Conservation (phyloP, 2,113 vertebrate genomes). For the Zapus hudsonius region DNA sequence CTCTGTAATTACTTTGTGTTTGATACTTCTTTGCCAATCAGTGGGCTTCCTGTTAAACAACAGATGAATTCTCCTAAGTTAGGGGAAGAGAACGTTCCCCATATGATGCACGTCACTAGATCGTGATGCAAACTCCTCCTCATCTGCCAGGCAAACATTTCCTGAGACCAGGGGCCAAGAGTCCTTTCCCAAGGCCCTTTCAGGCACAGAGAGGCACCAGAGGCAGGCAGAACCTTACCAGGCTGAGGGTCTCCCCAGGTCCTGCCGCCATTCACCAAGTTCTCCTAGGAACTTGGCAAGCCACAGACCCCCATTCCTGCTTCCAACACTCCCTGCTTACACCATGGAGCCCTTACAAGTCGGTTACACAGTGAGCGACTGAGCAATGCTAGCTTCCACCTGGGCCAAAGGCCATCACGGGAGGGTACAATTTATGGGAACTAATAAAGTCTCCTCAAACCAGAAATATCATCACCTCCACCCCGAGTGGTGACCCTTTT, state of each 20-base stretch:
- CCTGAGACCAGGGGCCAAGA: background rate
- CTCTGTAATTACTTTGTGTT: background rate
- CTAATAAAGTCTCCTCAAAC: background rate
- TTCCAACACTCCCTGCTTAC: background rate
- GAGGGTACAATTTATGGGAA: slow-evolving; percentile 29
- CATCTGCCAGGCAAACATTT: background rate
- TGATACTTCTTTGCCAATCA: background rate
- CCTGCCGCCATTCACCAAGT: rapidly evolving
- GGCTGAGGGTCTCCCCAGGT: too few relatives aligned
- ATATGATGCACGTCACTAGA: background rate
- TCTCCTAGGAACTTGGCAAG: background rate
- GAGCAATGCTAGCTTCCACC: background rate
- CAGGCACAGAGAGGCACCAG: background rate
- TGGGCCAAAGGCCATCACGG: background rate
- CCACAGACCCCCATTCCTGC: background rate
- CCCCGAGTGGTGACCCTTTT: background rate
- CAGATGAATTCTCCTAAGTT: background rate
- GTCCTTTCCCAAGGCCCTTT: background rate
- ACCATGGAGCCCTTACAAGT: too few relatives aligned
- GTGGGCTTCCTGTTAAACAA: background rate
- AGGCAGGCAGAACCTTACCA: background rate
- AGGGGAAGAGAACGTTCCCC: background rate
- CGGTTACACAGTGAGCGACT: background rate
- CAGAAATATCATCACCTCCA: background rate
- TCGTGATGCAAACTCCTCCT: background rate